A percentile compares a stretch with the other conserved stretches of the same genome.
phyloP scores from a whole-genome alignment of 2,797 vertebrate species.

The Channa striata region DNA sequence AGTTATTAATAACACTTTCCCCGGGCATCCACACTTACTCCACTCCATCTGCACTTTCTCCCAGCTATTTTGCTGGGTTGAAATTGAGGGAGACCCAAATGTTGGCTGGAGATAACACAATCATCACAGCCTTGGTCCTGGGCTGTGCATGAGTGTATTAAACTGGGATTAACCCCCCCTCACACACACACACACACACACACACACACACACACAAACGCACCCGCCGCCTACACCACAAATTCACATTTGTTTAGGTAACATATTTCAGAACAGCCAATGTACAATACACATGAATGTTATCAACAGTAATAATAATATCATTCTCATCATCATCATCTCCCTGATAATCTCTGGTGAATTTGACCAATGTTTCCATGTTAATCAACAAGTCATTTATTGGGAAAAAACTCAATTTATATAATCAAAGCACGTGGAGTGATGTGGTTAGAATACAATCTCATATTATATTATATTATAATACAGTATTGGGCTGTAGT shows the following conservation, averaged over 20 bases:
- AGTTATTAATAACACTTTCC: slow-evolving; percentile 95
- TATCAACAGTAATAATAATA: slow-evolving; percentile 9
- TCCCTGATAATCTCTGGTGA: slow-evolving; percentile 1
- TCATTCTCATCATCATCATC: background rate
- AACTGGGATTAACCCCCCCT: slow-evolving; percentile 93
- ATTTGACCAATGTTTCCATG: background rate
- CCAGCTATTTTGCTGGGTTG: slow-evolving; percentile 89
- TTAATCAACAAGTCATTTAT: background rate
- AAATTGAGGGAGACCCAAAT: slow-evolving; percentile 93
- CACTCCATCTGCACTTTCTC: slow-evolving; percentile 86
- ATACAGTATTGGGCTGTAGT: background rate
- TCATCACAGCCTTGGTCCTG: slow-evolving; percentile 88
- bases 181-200: slow-evolving; percentile 46
- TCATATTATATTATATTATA: background rate
- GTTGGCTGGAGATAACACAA: slow-evolving; percentile 92
- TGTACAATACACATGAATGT: background rate
- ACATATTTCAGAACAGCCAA: slow-evolving; percentile 56
- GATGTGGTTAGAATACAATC: background rate
- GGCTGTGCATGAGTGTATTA: slow-evolving; percentile 88
- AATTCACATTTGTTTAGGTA: slow-evolving; percentile 83
- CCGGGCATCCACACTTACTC: slow-evolving; percentile 84
- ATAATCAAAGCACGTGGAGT: too few relatives aligned
- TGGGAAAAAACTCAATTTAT: too few relatives aligned
- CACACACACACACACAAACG: too few relatives aligned
- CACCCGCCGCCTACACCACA: slow-evolving; percentile 77